Evolutionary conservation across 2,888 invertebrate genomes (phyloP), one percentile per base, ranked within the genome.

Genomic region (Platycheirus albimanus): DNA sequence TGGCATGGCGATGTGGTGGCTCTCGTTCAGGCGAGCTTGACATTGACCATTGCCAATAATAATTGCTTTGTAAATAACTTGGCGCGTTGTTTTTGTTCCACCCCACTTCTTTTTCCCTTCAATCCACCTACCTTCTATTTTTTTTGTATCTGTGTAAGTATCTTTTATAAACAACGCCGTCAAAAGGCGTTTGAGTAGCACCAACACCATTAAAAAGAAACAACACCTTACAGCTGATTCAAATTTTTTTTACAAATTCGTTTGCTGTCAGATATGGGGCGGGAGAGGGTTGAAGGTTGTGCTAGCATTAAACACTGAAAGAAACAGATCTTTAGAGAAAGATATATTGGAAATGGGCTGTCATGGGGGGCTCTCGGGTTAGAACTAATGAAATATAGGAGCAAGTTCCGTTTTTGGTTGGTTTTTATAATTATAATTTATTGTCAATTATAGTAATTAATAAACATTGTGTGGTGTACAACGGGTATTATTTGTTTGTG

Each of bases 41-140:
- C 83, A 77, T 83, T 83, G 83, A 77, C 83, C 83, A 74, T 74
- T 77, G 78, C 72, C 83, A 77, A 83, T 83, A 78, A 83, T 74
- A 83, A 83, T 81, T 75, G 70, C 74, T 78, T 67, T 63, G 72
- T 78, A 72, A 58, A 64, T 64, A 69, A 58, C 61, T 30, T 69
- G 69, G 70, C 43, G 58, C 30, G 45, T 67, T 61, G 74, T 56
- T 47, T 41, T 69, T 20, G 28, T 20, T 36, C 3, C 36, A 4
- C 54, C 36, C 45, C 30, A n/a, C n/a, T n/a, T n/a, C n/a, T n/a
- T n/a, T n/a, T 45, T 19, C 17, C 30, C 45, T 61, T n/a, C 8
- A n/a, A n/a, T 28, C 49, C 8, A 0, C 2, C 28, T 8, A 33
- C 28, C 15, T 33, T 5, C 4, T 36, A 2, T 13, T 0, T 49